Evolutionary conservation across 2,113 vertebrate species (phyloP).

Genomic region (Caranx melampygus): DNA sequence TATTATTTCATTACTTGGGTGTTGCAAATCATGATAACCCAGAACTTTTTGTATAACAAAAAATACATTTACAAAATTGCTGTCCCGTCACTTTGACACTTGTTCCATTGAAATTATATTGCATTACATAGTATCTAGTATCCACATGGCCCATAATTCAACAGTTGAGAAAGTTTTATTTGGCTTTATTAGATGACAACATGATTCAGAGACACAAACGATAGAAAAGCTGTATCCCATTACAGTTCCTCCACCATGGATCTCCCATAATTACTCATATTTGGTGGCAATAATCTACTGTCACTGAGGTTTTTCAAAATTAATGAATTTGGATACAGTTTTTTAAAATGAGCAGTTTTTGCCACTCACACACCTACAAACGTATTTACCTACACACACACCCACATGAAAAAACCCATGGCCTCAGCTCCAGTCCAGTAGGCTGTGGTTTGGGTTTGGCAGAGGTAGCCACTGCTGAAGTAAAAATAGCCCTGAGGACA

Average conservation of each 20-base stretch:
- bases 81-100: neutral
- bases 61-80: neutral
- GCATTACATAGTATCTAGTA: neutral
- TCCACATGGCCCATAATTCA: neutral
- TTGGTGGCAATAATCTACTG: neutral
- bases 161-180: neutral
- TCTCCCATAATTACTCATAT: neutral
- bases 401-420: conserved; percentile 27
- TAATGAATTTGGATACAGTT: conserved; percentile 6
- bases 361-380: conserved; percentile 2
- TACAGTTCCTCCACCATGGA: neutral
- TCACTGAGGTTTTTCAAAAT: conserved; percentile 1
- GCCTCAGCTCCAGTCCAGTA: conserved; percentile 49
- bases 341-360: conserved; percentile 15
- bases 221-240: neutral
- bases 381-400: neutral
- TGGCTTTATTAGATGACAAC: neutral
- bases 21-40: neutral
- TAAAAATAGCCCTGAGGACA: conserved; percentile 84
- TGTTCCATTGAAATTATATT: neutral
- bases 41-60: neutral
- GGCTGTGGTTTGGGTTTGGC: conserved; percentile 70
- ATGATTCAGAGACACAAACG: neutral
- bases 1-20: neutral
- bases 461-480: conserved; percentile 62